phyloP scores from a whole-genome alignment of 2,888 invertebrate genomes.

The Pristionchus maxplancki region DNA sequence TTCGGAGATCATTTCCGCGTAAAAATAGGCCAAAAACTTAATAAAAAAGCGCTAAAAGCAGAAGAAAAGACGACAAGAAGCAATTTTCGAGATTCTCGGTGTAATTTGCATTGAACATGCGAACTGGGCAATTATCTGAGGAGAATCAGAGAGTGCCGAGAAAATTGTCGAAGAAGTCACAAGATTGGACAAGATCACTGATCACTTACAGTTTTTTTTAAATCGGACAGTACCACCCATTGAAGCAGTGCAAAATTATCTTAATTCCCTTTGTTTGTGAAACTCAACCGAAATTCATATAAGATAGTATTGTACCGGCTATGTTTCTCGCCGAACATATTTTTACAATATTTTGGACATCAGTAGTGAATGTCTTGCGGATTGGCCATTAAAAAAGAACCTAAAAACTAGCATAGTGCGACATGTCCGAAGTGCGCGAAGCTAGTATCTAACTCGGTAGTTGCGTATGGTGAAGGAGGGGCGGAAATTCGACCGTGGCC shows the following conservation, averaged over 20 bases:
- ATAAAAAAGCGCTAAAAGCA: not conserved
- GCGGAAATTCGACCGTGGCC: too few relatives aligned
- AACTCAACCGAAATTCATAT: too few relatives aligned
- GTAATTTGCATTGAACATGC: conserved; percentile 44
- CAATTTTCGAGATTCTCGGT: not conserved
- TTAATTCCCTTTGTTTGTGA: too few relatives aligned
- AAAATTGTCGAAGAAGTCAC: not conserved
- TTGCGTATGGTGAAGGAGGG: not conserved
- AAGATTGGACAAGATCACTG: not conserved
- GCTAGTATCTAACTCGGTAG: not conserved
- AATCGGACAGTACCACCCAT: too few relatives aligned
- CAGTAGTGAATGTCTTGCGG: too few relatives aligned
- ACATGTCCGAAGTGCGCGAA: not conserved
- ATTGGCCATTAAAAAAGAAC: too few relatives aligned
- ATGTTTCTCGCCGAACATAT: too few relatives aligned
- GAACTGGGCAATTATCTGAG: not conserved
- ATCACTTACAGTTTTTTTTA: not conserved
- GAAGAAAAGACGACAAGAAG: not conserved
- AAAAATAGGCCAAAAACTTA: not conserved
- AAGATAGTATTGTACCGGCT: too few relatives aligned
- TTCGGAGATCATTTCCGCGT: not conserved
- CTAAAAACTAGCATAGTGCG: too few relatives aligned
- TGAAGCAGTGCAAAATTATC: too few relatives aligned
- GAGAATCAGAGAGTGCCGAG: not conserved
- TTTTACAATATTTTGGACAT: too few relatives aligned